Evolutionary conservation across 2,888 invertebrate species (phyloP), one percentile per base, ranked within the genome.

Genomic region (Eupithecia pulchellata): DNA sequence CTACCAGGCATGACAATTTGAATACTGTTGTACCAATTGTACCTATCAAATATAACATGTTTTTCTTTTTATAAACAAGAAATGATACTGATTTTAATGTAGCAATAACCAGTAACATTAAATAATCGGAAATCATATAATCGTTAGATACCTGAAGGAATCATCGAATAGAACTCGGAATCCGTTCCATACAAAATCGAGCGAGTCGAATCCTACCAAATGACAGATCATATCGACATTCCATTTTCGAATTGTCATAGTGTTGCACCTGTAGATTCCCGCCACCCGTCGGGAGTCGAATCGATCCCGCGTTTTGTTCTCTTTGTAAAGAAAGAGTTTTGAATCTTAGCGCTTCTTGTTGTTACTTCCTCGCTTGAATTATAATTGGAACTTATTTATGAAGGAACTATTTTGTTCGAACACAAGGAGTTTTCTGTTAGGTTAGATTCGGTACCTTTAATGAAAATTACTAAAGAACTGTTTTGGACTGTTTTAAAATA

Each of bases 151-250:
- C 68, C 34, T 64, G 66, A 69, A 69, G 34, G 66, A 66, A 68
- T 68, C 64, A 42, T 30, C 57, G 64, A 60, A 73, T 64, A 66
- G 65, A 73, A 66, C 64, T 66, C 52, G 73, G 72, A 69, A 71
- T 71, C 68, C 60, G 66, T 55, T 78, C 74, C 74, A 70, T 75
- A 78, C 70, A 77, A 79, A 79, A 79, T 78, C 81, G 73, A 78
- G 82, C 88, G 84, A 88, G 78, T 84, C 90, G 77, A 91, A 91
- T 88, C 78, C 72, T 68, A 77, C 79, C 80, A 85, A 88, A 90
- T 87, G 86, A 88, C 83, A 82, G 81, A 83, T 78, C 85, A 84
- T 84, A 85, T 82, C 77, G 78, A 80, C 83, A 82, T 88, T 88
- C 88, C 84, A 84, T 85, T 87, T 85, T 84, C 78, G 78, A 86